Base-by-base conservation (phyloP, 2,888 invertebrate species). In the Nomada ferruginata region DNA sequence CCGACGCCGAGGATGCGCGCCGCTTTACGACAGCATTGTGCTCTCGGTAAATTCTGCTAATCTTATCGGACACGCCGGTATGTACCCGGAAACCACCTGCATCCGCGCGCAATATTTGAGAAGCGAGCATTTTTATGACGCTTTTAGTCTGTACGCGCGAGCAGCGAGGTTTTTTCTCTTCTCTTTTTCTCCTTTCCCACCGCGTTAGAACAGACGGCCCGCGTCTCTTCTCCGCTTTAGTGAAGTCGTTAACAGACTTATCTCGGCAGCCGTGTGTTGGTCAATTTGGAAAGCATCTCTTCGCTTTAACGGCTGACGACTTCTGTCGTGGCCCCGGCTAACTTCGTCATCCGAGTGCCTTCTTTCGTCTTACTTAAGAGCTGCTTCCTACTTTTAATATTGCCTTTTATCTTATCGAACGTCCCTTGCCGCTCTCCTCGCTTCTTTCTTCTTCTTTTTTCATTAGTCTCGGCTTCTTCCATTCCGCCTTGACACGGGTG, bases 211-310 rank as follows among this genome's bases (percentile, higher is more conserved):
- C 72, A 57, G 36, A 26, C 61, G 82, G 57, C 50, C 44, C 20
- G 13, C 50, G 65, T 77, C 71, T 60, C 18, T 53, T 26, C 23
- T 13, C 29, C 80, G 52, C 42, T 72, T 36, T 65, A 20, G 75
- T 55, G 50, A 86, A 86, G 86, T 83, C 86, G 84, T 88, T 87
- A 87, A 88, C 86, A 65, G 85, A 84, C 87, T 87, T 87, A 87
- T 87, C 87, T 86, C 85, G 53, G 50, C 53, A 7, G 36, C 68
- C 77, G 83, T 76, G 86, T 85, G 85, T 87, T 87, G 85, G 85
- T 87, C 82, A 87, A 87, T 87, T 87, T 87, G 76, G 74, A 82
- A 80, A 81, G 83, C 87, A 65, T 86, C 83, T 76, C 86, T 72
- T 78, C 76, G 53, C 80, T 84, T 85, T 63, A 71, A 57, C 76